phyloP scores from a whole-genome alignment of 2,797 vertebrate genomes.

The Amphiprion clarkii region DNA sequence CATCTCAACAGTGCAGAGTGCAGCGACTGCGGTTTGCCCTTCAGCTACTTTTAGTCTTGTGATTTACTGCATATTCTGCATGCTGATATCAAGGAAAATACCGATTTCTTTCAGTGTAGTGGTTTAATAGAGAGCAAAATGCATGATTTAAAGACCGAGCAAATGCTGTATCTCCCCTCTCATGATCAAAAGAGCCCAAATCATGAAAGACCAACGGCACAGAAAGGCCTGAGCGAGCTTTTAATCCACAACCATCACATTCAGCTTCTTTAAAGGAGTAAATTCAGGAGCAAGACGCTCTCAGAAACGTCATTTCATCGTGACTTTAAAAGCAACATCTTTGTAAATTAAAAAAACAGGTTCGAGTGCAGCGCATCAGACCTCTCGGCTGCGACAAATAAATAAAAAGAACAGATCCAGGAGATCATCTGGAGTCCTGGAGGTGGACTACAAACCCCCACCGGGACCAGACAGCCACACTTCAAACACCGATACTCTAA shows the following conservation, averaged over 20 bases:
- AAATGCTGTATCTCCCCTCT: too few species aligned
- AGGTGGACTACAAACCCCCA: slow-evolving; percentile 8
- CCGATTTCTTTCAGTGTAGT: neutral
- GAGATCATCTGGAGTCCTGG: slow-evolving; percentile 11
- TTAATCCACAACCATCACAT: too few species aligned
- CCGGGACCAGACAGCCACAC: slow-evolving; percentile 6
- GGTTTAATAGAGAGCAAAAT: neutral
- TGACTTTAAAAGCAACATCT: slow-evolving; percentile 38
- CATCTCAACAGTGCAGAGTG: too few species aligned
- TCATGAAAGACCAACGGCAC: too few species aligned
- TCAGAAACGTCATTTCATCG: slow-evolving; percentile 14
- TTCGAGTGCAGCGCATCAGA: slow-evolving; percentile 4
- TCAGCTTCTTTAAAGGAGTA: too few species aligned
- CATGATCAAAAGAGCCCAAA: too few species aligned
- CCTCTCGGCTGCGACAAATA: slow-evolving; percentile 32
- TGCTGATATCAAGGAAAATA: neutral
- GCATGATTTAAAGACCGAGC: neutral
- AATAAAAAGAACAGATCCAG: slow-evolving; percentile 24
- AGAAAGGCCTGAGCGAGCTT: too few species aligned
- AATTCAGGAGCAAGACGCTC: neutral
- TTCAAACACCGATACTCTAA: slow-evolving; percentile 44
- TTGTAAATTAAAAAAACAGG: neutral
- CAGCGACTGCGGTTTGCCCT: neutral
- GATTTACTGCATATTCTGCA: neutral
- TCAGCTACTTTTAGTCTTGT: neutral